phyloP scores from a whole-genome alignment of 2,888 invertebrate species.

The Vandiemenella viatica region DNA sequence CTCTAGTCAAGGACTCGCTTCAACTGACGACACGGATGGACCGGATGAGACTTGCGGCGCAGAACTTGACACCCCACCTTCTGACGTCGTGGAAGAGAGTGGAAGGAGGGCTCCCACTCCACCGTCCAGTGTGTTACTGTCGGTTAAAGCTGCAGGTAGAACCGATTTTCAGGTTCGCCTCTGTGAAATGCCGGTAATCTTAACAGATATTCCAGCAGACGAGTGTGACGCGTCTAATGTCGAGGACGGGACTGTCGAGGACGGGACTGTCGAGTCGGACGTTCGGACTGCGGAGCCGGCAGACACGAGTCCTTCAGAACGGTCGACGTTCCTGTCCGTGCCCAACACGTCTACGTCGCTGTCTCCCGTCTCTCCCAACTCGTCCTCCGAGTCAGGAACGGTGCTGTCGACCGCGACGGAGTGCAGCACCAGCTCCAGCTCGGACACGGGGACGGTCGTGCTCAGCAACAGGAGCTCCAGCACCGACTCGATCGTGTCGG shows the following conservation, averaged over 20 bases:
- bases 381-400: constrained; percentile 14
- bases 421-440: constrained; percentile 12
- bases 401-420: constrained; percentile 8
- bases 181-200: constrained; percentile 9
- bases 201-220: no score
- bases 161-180: constrained; percentile 1
- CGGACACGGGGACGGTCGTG: constrained; percentile 11
- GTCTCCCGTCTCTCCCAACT: constrained; percentile 14
- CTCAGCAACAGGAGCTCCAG: constrained; percentile 11
- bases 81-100: not conserved
- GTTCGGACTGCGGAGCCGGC: not conserved
- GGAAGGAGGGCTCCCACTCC: not conserved
- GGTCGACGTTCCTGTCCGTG: constrained; percentile 5
- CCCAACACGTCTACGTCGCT: constrained; percentile 9
- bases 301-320: not conserved
- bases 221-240: no score
- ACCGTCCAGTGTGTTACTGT: not conserved
- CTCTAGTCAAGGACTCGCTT: constrained; percentile 6
- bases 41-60: no score
- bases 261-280: no score
- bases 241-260: not conserved
- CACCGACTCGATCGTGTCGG: constrained; percentile 10
- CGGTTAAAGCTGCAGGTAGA: no score
- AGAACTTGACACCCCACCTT: no score
- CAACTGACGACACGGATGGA: no score